phyloP scores from a whole-genome alignment of 2,797 vertebrate species.

The Pristis pectinata region DNA sequence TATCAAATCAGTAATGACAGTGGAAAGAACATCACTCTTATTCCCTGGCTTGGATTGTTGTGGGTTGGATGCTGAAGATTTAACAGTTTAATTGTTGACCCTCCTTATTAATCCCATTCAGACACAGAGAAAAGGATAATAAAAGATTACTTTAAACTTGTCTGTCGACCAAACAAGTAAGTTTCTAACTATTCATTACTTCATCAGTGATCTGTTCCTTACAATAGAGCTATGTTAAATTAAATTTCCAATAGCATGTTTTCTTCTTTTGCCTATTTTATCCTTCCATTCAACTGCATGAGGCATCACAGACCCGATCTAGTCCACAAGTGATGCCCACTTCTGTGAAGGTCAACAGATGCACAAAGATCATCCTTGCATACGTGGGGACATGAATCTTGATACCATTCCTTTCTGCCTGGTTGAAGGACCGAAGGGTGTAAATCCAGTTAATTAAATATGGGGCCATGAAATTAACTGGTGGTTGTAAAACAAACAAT shows the following conservation, averaged over 20 bases:
- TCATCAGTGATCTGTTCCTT: not conserved
- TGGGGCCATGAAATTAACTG: too few relatives aligned
- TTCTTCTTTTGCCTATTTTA: not conserved
- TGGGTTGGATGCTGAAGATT: constrained; percentile 3
- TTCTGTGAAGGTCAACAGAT: too few relatives aligned
- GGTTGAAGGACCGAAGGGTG: too few relatives aligned
- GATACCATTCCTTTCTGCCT: not conserved
- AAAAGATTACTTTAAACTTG: not conserved
- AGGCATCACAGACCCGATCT: too few relatives aligned
- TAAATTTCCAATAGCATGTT: not conserved
- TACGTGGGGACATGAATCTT: not conserved
- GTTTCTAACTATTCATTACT: not conserved
- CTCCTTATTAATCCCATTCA: constrained; percentile 8
- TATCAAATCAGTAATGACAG: not conserved
- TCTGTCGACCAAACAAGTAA: not conserved
- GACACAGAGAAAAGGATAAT: not conserved
- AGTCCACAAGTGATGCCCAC: not conserved
- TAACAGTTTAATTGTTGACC: constrained; percentile 28
- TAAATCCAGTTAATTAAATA: too few relatives aligned
- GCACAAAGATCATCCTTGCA: not conserved
- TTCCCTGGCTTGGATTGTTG: not conserved
- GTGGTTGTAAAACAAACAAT: too few relatives aligned
- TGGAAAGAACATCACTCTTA: not conserved
- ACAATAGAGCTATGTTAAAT: not conserved
- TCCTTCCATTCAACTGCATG: not conserved